A percentile compares a stretch with the other conserved stretches of the same genome.
Conservation (phyloP, 2,113 vertebrate genomes). For the Pitta sordida region DNA sequence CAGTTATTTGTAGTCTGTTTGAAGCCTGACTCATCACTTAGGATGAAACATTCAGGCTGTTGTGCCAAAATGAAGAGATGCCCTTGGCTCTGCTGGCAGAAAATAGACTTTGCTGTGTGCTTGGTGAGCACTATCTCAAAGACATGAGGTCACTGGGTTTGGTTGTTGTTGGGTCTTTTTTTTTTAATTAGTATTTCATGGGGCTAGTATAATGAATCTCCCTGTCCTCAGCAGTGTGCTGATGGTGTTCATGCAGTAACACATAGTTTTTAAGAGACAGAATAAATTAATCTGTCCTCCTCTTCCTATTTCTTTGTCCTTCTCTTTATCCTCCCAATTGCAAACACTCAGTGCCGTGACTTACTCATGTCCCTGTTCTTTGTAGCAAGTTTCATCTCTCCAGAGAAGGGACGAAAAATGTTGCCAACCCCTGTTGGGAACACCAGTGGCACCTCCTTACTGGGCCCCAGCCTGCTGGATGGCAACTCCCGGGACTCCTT, state of each 20-base stretch:
- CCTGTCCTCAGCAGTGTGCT: neutral
- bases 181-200: neutral
- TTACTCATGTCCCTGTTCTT: neutral
- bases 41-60: neutral
- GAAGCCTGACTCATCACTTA: slow-evolving; percentile 15
- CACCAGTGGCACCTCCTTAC: slow-evolving; percentile 86
- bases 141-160: neutral
- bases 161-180: neutral
- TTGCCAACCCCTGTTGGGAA: slow-evolving; percentile 78
- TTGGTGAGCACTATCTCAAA: neutral
- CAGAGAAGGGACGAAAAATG: slow-evolving; percentile 90
- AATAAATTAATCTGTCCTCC: neutral
- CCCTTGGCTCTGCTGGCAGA: neutral
- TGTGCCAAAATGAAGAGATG: neutral
- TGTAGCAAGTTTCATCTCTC: slow-evolving; percentile 93
- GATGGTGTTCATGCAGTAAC: neutral
- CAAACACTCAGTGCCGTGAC: neutral
- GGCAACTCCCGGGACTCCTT: slow-evolving; percentile 97
- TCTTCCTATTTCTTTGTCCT: neutral
- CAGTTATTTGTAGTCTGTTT: neutral
- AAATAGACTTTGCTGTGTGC: neutral
- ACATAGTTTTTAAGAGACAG: neutral
- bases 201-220: neutral
- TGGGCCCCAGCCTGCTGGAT: slow-evolving; percentile 92
- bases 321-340: neutral